Percentiles rank a stretch among this genome's conserved stretches.
phyloP scores from a whole-genome alignment of 2,113 vertebrate genomes.

The Alces alces region DNA sequence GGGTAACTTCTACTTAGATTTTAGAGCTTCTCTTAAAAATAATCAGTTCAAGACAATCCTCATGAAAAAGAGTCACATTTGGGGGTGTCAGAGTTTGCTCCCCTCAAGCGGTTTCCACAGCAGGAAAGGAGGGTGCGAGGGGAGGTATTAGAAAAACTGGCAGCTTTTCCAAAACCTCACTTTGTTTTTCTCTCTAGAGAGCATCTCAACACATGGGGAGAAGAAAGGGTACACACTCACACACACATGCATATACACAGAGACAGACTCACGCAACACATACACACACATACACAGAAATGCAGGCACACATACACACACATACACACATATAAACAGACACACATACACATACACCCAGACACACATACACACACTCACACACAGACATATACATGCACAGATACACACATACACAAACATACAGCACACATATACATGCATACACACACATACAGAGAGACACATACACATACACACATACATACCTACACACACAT shows the following conservation, averaged over 20 bases:
- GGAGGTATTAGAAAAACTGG: neutral
- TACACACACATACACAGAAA: accelerated
- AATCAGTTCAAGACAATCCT: neutral
- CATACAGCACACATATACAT: neutral
- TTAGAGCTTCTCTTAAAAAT: neutral
- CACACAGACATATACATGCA: neutral
- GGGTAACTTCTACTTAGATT: neutral
- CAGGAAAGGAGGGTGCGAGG: neutral
- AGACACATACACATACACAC: too few species aligned
- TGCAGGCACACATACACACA: neutral
- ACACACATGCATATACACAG: neutral
- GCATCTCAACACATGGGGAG: neutral
- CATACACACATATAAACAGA: neutral
- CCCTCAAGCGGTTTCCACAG: neutral
- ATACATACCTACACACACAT: neutral
- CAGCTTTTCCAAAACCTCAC: neutral
- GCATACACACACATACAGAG: neutral
- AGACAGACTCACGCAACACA: neutral
- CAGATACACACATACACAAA: neutral
- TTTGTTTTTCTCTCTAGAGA: neutral
- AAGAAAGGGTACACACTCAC: neutral
- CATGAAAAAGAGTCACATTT: neutral
- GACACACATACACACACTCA: neutral
- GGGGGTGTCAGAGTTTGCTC: neutral
- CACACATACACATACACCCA: neutral